phyloP scores from a whole-genome alignment of 2,113 vertebrate genomes.

The Oenanthe melanoleuca region DNA sequence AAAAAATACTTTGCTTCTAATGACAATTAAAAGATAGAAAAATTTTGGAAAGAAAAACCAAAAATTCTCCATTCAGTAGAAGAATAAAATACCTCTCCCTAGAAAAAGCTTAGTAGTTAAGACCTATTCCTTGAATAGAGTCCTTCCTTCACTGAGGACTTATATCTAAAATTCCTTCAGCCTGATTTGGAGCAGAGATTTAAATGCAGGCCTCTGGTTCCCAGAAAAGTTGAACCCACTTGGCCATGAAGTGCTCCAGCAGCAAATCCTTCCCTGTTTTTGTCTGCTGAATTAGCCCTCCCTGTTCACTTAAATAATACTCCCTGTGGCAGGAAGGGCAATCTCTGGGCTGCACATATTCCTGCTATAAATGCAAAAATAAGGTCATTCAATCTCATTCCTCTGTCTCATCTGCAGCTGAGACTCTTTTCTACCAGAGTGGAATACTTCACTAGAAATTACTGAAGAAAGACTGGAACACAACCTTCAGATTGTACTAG shows the following conservation, averaged over 20 bases:
- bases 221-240: slow-evolving; percentile 22
- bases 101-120: slow-evolving; percentile 3
- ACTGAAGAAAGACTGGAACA: background rate
- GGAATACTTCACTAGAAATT: background rate
- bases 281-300: background rate
- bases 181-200: background rate
- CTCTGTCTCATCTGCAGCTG: background rate
- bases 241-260: background rate
- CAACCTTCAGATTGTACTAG: background rate
- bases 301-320: background rate
- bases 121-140: background rate
- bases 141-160: background rate
- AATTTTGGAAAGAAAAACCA: background rate
- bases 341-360: background rate
- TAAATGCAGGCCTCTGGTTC: background rate
- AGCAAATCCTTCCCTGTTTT: background rate
- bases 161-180: background rate
- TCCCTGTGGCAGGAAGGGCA: background rate
- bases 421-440: background rate
- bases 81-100: background rate
- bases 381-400: background rate
- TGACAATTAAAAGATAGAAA: background rate
- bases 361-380: background rate
- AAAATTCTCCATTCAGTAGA: background rate
- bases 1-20: background rate